Conservation (phyloP, 2,797 vertebrate species). For the Megalops cyprinoides region DNA sequence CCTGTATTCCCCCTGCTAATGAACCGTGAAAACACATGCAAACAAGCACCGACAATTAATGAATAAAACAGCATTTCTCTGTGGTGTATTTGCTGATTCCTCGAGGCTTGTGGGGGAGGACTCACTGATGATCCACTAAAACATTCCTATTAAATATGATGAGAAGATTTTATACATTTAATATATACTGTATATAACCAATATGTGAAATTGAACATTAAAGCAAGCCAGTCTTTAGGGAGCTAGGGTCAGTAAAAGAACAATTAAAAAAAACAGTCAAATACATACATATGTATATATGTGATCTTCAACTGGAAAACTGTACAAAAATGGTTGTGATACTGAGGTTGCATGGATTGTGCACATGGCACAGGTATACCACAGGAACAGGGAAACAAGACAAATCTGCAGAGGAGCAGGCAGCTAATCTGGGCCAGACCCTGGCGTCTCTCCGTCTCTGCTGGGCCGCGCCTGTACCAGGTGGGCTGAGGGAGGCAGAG, state of each 20-base stretch:
- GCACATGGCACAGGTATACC: neutral
- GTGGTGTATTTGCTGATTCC: neutral
- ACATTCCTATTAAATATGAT: constrained; percentile 7
- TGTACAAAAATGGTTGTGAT: neutral
- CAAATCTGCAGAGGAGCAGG: too few species aligned
- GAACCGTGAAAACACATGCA: constrained; percentile 38
- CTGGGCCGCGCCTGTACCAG: neutral
- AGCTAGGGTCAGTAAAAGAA: too few species aligned
- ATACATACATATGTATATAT: too few species aligned
- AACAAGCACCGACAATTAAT: constrained; percentile 34
- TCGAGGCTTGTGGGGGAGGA: neutral
- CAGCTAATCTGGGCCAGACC: neutral
- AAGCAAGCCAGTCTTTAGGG: too few species aligned
- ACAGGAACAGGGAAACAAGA: neutral
- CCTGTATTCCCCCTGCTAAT: constrained; percentile 38
- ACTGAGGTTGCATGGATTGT: neutral
- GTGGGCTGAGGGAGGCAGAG: neutral
- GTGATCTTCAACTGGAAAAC: too few species aligned
- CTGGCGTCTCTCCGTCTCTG: neutral
- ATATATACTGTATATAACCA: too few species aligned
- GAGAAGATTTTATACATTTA: constrained; percentile 7
- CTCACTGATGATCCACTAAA: neutral
- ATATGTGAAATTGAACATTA: neutral
- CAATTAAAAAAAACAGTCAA: too few species aligned
- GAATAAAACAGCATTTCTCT: constrained; percentile 21